Conservation (phyloP, 2,797 vertebrate species). For the Hippocampus kuda region DNA sequence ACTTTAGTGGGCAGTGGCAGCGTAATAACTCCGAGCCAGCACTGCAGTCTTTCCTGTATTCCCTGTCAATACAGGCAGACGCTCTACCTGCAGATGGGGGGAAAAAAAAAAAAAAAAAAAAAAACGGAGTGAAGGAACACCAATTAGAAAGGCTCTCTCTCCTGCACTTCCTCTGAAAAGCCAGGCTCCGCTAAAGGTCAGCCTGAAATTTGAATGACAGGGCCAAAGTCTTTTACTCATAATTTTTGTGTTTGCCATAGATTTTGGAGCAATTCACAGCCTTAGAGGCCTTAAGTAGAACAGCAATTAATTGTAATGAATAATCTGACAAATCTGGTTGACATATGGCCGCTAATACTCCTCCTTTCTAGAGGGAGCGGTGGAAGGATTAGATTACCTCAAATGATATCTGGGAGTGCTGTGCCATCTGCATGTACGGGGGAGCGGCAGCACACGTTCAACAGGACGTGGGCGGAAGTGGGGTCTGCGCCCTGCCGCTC, state of each 20-base stretch:
- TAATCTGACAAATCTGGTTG: conserved; percentile 99
- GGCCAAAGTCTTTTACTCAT: conserved; percentile 99
- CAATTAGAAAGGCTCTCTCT: conserved; percentile 98
- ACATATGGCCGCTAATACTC: conserved; percentile 99
- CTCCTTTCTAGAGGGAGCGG: conserved; percentile 99
- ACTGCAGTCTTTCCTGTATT: conserved; percentile 63
- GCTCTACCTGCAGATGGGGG: conserved; percentile 81
- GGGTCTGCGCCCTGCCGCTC: conserved; percentile 78
- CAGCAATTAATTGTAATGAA: conserved; percentile 99
- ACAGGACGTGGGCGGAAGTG: conserved; percentile 81
- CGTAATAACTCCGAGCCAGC: conserved; percentile 69
- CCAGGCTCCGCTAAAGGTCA: conserved; percentile 99
- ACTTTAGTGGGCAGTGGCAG: conserved; percentile 69
- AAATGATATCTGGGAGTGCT: conserved; percentile 98
- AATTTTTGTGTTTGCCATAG: conserved; percentile 99
- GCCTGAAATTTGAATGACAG: conserved; percentile 99
- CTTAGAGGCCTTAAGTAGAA: conserved; percentile 99
- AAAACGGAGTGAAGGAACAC: conserved; percentile 70
- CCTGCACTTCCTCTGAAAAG: conserved; percentile 89
- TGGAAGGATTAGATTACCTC: conserved; percentile 99
- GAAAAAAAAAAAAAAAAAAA: conserved; percentile 40
- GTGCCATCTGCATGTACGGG: conserved; percentile 98
- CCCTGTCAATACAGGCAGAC: conserved; percentile 73
- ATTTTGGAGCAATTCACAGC: conserved; percentile 99
- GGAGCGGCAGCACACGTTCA: conserved; percentile 77